phyloP scores from a whole-genome alignment of 2,888 invertebrate genomes.

The Diloba caeruleocephala region DNA sequence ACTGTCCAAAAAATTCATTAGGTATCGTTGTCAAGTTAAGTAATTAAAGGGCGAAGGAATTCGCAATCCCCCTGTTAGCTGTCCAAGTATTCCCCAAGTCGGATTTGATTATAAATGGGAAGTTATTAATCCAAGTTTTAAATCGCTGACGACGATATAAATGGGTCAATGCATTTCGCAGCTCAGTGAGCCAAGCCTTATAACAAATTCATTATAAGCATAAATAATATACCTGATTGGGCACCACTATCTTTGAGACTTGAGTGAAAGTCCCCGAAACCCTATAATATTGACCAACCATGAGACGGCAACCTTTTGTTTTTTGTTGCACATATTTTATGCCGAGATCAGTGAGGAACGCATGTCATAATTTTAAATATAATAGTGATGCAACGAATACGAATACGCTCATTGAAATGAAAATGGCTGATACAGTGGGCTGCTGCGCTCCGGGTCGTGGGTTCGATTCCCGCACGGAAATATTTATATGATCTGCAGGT shows the following conservation, averaged over 20 bases:
- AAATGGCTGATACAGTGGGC: too few relatives aligned
- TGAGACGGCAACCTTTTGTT: too few relatives aligned
- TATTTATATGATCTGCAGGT: too few relatives aligned
- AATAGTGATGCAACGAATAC: too few relatives aligned
- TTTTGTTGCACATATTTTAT: too few relatives aligned
- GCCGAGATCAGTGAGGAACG: too few relatives aligned
- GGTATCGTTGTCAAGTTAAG: constrained; percentile 67
- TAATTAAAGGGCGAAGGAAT: constrained; percentile 73
- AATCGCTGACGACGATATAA: constrained; percentile 58
- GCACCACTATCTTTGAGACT: not conserved
- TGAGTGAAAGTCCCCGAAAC: too few relatives aligned
- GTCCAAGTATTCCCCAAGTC: constrained; percentile 66
- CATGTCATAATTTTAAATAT: too few relatives aligned
- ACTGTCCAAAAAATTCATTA: constrained; percentile 55
- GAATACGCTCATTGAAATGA: too few relatives aligned
- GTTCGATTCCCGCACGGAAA: too few relatives aligned
- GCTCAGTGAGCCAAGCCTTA: constrained; percentile 61
- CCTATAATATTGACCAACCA: too few relatives aligned
- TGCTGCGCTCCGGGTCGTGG: too few relatives aligned
- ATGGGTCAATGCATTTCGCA: constrained; percentile 73
- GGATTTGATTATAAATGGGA: constrained; percentile 73
- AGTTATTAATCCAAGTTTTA: constrained; percentile 78
- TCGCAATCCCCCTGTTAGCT: constrained; percentile 56
- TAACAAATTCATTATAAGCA: constrained; percentile 38
- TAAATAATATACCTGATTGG: constrained; percentile 17